Evolutionary conservation across 2,113 vertebrate species (phyloP).

Genomic region (Diadophis punctatus): DNA sequence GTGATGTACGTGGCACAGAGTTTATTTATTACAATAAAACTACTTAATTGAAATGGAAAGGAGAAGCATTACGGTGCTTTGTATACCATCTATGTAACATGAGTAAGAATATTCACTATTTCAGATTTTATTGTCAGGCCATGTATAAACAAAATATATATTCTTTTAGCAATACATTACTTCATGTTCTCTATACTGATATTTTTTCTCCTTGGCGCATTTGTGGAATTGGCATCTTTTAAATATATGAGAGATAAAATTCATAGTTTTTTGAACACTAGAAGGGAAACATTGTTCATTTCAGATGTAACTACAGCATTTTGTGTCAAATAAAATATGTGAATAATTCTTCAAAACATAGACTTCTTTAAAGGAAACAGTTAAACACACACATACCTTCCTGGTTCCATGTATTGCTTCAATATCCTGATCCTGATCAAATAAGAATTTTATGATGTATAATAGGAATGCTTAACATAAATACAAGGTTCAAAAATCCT

Average conservation of each 20-base stretch:
- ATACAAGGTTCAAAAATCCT: neutral
- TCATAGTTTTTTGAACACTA: neutral
- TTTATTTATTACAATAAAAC: neutral
- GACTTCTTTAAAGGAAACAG: neutral
- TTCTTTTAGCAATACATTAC: neutral
- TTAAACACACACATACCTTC: neutral
- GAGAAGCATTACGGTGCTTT: neutral
- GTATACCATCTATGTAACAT: neutral
- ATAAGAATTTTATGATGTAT: conserved; percentile 12
- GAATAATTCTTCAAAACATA: neutral
- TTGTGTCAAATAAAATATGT: conserved; percentile 30
- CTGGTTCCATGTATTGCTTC: conserved; percentile 1
- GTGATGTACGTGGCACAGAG: neutral
- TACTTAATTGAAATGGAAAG: neutral
- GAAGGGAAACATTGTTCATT: conserved; percentile 25
- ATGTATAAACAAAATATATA: neutral
- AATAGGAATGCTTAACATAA: conserved; percentile 3
- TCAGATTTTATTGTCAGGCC: neutral
- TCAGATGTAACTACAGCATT: conserved; percentile 7
- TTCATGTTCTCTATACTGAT: neutral
- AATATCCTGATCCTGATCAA: neutral
- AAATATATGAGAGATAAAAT: neutral
- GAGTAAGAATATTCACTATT: neutral
- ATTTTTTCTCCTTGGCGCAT: conserved; percentile 2
- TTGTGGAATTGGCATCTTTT: neutral